A percentile compares a stretch with the other conserved stretches of the same genome.
These are phyloP conservation scores for Saturnia japonica DNA, from an alignment of 2,888 invertebrate species.

Conservation along the genomic window DNA sequence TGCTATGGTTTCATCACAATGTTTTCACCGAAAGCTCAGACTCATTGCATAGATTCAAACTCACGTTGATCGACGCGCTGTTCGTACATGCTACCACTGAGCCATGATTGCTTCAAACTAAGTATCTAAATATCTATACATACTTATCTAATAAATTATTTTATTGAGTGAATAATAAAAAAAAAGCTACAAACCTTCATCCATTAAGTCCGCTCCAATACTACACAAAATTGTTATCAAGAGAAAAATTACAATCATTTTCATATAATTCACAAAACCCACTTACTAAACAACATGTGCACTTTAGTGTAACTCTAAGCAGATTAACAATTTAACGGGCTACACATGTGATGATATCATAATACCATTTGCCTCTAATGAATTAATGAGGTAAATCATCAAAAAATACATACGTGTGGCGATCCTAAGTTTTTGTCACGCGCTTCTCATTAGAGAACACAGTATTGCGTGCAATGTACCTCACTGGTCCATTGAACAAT, in stretches of 20 bases:
- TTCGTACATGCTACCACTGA: too few species aligned
- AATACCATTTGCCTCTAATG: conserved; percentile 49
- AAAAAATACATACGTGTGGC: conserved; percentile 44
- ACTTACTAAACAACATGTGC: conserved; percentile 47
- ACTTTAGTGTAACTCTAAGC: conserved; percentile 49
- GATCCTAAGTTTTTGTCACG: conserved; percentile 59
- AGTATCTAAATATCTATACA: too few species aligned
- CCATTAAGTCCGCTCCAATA: conserved; percentile 35
- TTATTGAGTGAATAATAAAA: not conserved
- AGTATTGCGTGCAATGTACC: conserved; percentile 20
- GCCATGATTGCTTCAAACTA: too few species aligned
- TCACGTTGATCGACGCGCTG: too few species aligned
- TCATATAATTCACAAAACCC: conserved; percentile 37
- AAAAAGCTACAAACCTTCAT: conserved; percentile 29
- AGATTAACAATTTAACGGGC: conserved; percentile 52
- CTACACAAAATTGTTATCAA: conserved; percentile 35
- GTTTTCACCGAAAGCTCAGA: too few species aligned
- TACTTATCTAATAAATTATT: not conserved
- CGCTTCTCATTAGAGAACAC: conserved; percentile 52
- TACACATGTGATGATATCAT: conserved; percentile 61
- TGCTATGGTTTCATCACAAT: too few species aligned
- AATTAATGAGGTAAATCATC: conserved; percentile 64
- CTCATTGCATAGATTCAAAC: too few species aligned
- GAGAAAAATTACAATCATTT: conserved; percentile 33
- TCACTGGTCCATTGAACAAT: conserved; percentile 8